phyloP scores from a whole-genome alignment of 2,888 invertebrate genomes.

The Oligia fasciuncula region DNA sequence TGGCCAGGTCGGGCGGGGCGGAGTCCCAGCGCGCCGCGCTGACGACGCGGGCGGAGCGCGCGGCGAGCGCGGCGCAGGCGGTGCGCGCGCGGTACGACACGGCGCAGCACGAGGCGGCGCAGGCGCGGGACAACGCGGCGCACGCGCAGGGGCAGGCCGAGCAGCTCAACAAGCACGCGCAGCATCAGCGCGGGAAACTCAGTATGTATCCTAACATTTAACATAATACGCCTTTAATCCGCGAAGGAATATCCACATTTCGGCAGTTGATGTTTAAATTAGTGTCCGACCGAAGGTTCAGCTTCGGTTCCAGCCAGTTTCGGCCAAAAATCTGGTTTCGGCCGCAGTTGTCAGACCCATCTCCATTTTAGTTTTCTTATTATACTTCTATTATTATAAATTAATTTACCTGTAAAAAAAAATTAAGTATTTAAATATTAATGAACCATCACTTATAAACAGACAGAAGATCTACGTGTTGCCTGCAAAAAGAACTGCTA shows the following conservation, averaged over 20 bases:
- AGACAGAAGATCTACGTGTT: too few relatives aligned
- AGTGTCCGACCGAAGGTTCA: too few relatives aligned
- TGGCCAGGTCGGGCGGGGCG: slow-evolving; percentile 70
- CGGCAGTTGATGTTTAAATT: not conserved
- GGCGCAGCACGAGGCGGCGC: slow-evolving; percentile 79
- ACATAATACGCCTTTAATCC: not conserved
- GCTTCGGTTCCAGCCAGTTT: too few relatives aligned
- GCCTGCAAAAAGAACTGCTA: too few relatives aligned
- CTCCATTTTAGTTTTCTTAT: too few relatives aligned
- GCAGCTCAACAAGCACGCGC: slow-evolving; percentile 64
- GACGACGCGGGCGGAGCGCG: slow-evolving; percentile 68
- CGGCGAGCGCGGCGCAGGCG: slow-evolving; percentile 68
- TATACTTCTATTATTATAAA: too few relatives aligned
- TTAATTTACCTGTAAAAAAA: too few relatives aligned
- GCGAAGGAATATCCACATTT: not conserved
- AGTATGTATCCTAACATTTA: slow-evolving; percentile 62
- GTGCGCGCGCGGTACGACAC: slow-evolving; percentile 80
- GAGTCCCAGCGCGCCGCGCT: slow-evolving; percentile 71
- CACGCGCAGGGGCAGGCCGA: slow-evolving; percentile 72
- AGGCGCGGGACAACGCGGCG: slow-evolving; percentile 76
- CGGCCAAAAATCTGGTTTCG: too few relatives aligned
- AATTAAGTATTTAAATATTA: too few relatives aligned
- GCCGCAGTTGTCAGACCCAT: too few relatives aligned
- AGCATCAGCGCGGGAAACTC: slow-evolving; percentile 67
- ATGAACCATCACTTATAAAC: too few relatives aligned